Evolutionary conservation across 53 echinoderm and acorn worm genomes (phyloP), one percentile per base, ranked within the genome.

Genomic region (Apostichopus leukothele): DNA sequence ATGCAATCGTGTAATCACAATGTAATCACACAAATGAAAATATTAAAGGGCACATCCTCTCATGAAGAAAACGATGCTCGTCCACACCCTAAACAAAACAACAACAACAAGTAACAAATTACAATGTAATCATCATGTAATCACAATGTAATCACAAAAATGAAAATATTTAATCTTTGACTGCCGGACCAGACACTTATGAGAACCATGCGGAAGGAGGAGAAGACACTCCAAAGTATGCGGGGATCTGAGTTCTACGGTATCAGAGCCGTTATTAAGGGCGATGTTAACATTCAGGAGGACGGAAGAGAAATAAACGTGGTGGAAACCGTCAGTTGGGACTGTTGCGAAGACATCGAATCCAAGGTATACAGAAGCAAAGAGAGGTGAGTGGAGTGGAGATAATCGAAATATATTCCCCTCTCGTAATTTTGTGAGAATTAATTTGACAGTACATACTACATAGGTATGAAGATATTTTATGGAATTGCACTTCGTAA

Each of bases 341-440:
- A 95, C 53, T 92, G 93, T 12, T 79, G 90, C 60, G 91, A 91
- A 74, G 78, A 84, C 26, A 91, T 93, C 7, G 93, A 94, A 86
- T 94, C 94, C 16, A 93, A 92, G 50, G 78, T 97, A 53, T 97
- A 90, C 67, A 95, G 88, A 77, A 93, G 92, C 25, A 86, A 93
- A 74, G 95, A 97, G 73, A 97, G 94, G 98, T 95, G 60, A 83
- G 79, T 39, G 39, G 60, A 83, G 79, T 39, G 39, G 39, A 39
- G 39, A 39, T 39, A 83, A 50, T 51, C 1, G 11, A 57, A 57
- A 9, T 9, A 57, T 57, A 57, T 57, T 10, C 7, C 4, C 10
- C 57, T 5, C 10, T 57, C 3, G 7, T 57, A 9, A 9, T 57
- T 57, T 57, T 39, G 39, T 39, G 39, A 39, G 39, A 39, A 3